phyloP scores from a whole-genome alignment of 2,113 vertebrate species.

The Pogona vitticeps region DNA sequence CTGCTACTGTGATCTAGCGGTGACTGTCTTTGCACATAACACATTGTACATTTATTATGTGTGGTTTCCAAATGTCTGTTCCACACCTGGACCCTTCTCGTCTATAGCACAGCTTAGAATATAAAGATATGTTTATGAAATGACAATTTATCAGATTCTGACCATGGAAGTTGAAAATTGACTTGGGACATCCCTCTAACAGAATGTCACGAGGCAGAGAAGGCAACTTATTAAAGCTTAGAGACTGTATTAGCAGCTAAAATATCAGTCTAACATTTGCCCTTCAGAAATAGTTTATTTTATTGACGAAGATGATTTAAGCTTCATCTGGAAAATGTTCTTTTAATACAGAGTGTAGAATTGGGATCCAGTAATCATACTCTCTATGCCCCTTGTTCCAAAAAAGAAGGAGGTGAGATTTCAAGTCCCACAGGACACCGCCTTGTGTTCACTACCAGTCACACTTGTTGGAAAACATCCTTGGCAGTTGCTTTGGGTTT shows the following conservation, averaged over 20 bases:
- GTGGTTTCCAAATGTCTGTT: not conserved
- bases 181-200: not conserved
- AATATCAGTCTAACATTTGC: not conserved
- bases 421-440: too few species aligned
- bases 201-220: not conserved
- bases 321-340: too few species aligned
- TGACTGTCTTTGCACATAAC: not conserved
- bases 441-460: too few species aligned
- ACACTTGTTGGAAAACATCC: too few species aligned
- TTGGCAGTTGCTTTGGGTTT: too few species aligned
- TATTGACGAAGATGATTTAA: not conserved
- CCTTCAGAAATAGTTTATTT: not conserved
- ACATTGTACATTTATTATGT: not conserved
- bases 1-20: not conserved
- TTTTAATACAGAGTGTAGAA: too few species aligned
- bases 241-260: not conserved
- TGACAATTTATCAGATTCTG: not conserved
- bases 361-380: too few species aligned
- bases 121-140: conserved; percentile 27
- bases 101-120: conserved; percentile 9
- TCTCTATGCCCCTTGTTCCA: too few species aligned
- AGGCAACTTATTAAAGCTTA: not conserved
- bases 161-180: conserved; percentile 22
- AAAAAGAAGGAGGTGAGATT: too few species aligned
- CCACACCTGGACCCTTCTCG: not conserved